Base-by-base conservation (phyloP, 2,113 vertebrate genomes). In the Xerus inauris region DNA sequence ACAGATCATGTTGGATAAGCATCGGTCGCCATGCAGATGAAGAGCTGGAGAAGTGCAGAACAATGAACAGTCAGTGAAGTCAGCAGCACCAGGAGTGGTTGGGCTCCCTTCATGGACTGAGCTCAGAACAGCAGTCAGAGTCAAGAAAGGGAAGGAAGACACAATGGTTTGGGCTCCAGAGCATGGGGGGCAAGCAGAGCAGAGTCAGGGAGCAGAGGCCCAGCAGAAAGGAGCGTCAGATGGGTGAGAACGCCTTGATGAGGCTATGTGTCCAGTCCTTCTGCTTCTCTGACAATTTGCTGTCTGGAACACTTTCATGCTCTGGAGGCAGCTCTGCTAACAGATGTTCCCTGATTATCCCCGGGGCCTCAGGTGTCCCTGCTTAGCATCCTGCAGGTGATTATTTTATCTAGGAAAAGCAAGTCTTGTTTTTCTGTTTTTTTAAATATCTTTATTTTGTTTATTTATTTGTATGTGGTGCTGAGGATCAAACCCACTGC, bases 181-280 rank as follows among this genome's bases (percentile, higher is more conserved):
- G 2, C 54, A 17, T 5, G 14, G 64, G 19, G 1, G 16, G 47
- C n/a, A 38, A 57, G 20, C 12, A n/a, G 71, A 49, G 45, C 71
- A 28, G 40, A 65, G 3, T 1, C 22, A 26, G 49, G 19, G 1
- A 84, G 45, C 35, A 0, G 3, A 77, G 69, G 40, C 30, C 30
- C 13, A 4, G 19, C 35, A 17, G 32, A 19, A 40, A n/a, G 20
- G 11, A 45, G 26, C 28, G 30, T 51, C 49, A 3, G 17, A 14
- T 0, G 0, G 40, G 20, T 14, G 3, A 1, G 35, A 38, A 71
- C 32, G 11, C 49, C 30, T 35, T 49, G 35, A n/a, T 9, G 30
- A 35, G 16, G 32, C 4, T 40, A 26, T 28, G 24, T 1, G 5
- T 65, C 67, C 28, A 35, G 22, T 4, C 26, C n/a, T 54, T 81